Conservation (phyloP, 92 coral and sea anemone species). For the Desmophyllum pertusum region DNA sequence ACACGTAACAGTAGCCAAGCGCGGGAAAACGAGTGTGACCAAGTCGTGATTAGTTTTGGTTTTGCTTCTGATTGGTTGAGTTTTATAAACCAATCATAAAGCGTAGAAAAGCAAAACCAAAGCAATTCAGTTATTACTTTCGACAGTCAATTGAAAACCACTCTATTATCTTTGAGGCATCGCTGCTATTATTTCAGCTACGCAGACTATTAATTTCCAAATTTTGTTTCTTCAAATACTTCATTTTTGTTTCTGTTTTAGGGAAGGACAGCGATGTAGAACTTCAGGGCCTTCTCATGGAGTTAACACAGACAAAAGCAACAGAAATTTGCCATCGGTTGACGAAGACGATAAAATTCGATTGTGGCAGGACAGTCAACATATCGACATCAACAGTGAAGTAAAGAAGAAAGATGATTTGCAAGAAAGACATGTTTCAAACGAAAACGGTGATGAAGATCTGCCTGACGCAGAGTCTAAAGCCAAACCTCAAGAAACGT, state of each 20-base stretch:
- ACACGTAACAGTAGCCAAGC: no score
- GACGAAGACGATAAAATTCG: constrained; percentile 25
- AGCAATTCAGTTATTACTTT: no score
- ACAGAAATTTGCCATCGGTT: neutral
- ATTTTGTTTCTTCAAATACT: neutral
- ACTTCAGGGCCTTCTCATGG: constrained; percentile 5
- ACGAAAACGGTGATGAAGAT: neutral
- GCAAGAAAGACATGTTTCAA: neutral
- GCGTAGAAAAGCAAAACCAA: no score
- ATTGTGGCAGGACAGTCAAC: neutral
- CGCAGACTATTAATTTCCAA: no score
- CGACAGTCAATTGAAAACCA: no score
- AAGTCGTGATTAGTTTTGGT: no score
- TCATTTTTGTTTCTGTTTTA: neutral
- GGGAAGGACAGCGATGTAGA: constrained; percentile 24
- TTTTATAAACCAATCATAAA: no score
- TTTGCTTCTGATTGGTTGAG: no score
- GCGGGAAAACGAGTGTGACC: no score
- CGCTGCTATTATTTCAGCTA: neutral
- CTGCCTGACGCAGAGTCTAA: neutral
- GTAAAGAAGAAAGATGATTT: neutral
- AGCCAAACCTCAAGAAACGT: constrained; percentile 10
- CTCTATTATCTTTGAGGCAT: no score
- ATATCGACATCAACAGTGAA: neutral
- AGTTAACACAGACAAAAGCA: neutral